Percentiles rank a stretch among this genome's conserved stretches.
These are phyloP conservation scores for Tauraco erythrolophus DNA, from an alignment of 2,113 vertebrate genomes.

Conservation along the genomic window DNA sequence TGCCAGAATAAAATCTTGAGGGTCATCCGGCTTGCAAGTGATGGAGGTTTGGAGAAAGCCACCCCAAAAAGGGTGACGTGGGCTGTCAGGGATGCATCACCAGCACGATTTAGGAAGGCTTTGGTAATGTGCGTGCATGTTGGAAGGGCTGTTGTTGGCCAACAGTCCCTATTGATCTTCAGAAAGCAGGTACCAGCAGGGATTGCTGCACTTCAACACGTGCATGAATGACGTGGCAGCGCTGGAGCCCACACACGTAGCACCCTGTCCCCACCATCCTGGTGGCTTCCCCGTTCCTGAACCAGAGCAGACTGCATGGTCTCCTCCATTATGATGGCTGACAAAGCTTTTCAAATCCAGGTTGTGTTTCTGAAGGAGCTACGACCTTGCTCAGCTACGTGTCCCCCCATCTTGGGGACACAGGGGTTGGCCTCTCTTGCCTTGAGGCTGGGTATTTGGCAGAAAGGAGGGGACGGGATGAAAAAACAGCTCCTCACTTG, in stretches of 20 bases:
- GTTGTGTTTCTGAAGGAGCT: background rate
- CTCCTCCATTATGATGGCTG: accelerated
- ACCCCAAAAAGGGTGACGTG: background rate
- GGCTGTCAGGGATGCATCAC: background rate
- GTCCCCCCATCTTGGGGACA: background rate
- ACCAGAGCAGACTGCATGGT: too few relatives aligned
- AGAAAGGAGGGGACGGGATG: background rate
- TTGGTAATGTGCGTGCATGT: background rate
- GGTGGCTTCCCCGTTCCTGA: background rate
- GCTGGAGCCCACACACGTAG: background rate
- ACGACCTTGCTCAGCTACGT: background rate
- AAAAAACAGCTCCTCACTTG: background rate
- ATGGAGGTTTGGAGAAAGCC: background rate
- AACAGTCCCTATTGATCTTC: background rate
- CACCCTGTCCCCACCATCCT: accelerated
- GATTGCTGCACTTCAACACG: background rate
- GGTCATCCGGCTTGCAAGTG: background rate
- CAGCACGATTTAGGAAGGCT: background rate
- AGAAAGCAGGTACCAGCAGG: background rate
- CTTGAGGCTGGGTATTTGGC: background rate
- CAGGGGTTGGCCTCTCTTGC: background rate
- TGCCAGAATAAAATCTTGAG: background rate
- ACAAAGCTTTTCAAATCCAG: background rate
- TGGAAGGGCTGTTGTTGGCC: background rate
- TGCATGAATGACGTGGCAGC: accelerated